Conservation (phyloP, 2,113 vertebrate genomes). For the Bujurquina vittata region DNA sequence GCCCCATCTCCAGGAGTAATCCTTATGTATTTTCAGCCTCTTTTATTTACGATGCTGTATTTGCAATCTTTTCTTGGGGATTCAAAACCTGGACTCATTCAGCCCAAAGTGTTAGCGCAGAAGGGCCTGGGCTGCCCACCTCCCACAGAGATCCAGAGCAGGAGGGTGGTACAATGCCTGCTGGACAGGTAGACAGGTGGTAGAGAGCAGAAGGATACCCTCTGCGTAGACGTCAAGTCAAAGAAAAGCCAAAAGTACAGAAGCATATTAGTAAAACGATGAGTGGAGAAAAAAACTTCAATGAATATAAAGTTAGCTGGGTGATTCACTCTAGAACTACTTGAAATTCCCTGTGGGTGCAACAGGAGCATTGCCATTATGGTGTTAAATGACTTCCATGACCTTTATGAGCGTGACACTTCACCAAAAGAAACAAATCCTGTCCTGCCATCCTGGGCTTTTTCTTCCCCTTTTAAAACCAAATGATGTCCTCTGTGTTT, state of each 20-base stretch:
- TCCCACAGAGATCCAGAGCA: background rate
- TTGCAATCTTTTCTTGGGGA: background rate
- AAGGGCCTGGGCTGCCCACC: background rate
- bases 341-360: background rate
- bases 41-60: too few species aligned
- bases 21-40: too few species aligned
- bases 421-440: background rate
- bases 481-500: slow-evolving; percentile 32
- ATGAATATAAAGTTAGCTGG: background rate
- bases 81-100: too few species aligned
- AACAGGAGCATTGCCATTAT: background rate
- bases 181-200: too few species aligned
- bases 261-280: background rate
- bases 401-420: background rate
- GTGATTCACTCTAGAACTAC: background rate
- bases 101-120: too few species aligned
- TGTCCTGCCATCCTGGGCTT: slow-evolving; percentile 12
- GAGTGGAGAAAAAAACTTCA: background rate
- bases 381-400: slow-evolving; percentile 10
- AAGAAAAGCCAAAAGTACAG: background rate
- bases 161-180: background rate
- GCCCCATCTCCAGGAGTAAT: too few species aligned
- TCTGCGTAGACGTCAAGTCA: background rate
- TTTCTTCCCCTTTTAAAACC: background rate
- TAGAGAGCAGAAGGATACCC: background rate